phyloP scores from a whole-genome alignment of 37 sponge, comb jelly and placozoan genomes.

The Diacarnus erythraeanus region DNA sequence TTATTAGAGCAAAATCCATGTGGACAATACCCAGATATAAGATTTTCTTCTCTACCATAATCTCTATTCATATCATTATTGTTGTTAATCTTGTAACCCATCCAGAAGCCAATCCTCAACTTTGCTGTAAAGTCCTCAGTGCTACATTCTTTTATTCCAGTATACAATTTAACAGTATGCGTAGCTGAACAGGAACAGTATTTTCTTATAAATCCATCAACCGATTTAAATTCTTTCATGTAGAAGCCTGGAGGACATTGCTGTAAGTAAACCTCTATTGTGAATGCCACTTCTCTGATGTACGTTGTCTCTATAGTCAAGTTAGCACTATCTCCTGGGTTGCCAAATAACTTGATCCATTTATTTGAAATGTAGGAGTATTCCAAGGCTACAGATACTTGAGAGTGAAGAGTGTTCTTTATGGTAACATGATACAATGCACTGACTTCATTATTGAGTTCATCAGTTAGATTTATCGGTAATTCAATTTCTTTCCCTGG shows the following conservation, averaged over 20 bases:
- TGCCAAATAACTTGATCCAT: background rate
- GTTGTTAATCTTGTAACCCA: background rate
- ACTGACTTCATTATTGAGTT: background rate
- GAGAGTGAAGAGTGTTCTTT: background rate
- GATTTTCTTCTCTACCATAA: background rate
- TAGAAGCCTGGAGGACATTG: background rate
- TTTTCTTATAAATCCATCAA: background rate
- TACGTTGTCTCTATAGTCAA: background rate
- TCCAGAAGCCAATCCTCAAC: background rate
- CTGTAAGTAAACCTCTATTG: background rate
- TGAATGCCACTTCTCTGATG: background rate
- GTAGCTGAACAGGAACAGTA: background rate
- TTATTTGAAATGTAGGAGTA: background rate
- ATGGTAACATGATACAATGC: too few species aligned
- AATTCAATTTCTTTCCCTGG: background rate
- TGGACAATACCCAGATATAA: conserved; percentile 28
- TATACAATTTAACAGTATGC: too few species aligned
- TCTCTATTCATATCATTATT: background rate
- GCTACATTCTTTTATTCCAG: background rate
- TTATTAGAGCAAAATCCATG: conserved; percentile 7
- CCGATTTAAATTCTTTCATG: background rate
- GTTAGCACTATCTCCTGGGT: background rate
- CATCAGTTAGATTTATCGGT: background rate
- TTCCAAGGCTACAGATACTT: background rate
- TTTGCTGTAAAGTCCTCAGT: background rate